Conservation (phyloP, 2,113 vertebrate species). For the cat (Felis catus) region DNA sequence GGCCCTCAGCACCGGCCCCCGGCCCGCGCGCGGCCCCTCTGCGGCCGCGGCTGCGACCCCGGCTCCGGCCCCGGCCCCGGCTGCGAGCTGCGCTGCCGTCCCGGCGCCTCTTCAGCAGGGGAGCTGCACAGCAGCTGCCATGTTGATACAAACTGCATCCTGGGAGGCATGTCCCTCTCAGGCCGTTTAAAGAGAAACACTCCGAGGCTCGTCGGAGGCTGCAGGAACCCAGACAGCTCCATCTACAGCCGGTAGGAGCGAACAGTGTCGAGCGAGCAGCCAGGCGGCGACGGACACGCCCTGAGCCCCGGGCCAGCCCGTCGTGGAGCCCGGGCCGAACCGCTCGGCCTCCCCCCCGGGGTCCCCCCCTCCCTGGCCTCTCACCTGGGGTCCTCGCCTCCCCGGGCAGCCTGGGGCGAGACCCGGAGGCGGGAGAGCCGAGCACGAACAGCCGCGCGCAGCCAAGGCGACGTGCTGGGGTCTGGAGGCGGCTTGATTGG, state of each 20-base stretch:
- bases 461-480: constrained; percentile 41
- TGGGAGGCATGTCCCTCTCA: constrained; percentile 81
- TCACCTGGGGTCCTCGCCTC: constrained; percentile 70
- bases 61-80: constrained; percentile 70
- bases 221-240: constrained; percentile 77
- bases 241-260: constrained; percentile 79
- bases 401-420: constrained; percentile 43
- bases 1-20: constrained; percentile 65
- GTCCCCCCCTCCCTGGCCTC: constrained; percentile 43
- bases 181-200: constrained; percentile 81
- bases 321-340: constrained; percentile 61
- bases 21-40: constrained; percentile 61
- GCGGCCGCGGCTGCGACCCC: constrained; percentile 66
- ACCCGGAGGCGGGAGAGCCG: constrained; percentile 17
- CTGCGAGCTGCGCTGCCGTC: constrained; percentile 76
- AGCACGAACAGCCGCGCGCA: neutral
- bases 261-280: constrained; percentile 72
- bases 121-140: constrained; percentile 79
- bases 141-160: constrained; percentile 82
- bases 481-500: constrained; percentile 70
- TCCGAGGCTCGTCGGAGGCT: constrained; percentile 76
- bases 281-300: constrained; percentile 71
- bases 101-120: constrained; percentile 77
- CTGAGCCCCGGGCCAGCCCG: constrained; percentile 69
- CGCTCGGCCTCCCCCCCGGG: constrained; percentile 18